Evolutionary conservation across 2,113 vertebrate genomes (phyloP), one percentile per base, ranked within the genome.

Genomic region (Sinocyclocheilus grahami): DNA sequence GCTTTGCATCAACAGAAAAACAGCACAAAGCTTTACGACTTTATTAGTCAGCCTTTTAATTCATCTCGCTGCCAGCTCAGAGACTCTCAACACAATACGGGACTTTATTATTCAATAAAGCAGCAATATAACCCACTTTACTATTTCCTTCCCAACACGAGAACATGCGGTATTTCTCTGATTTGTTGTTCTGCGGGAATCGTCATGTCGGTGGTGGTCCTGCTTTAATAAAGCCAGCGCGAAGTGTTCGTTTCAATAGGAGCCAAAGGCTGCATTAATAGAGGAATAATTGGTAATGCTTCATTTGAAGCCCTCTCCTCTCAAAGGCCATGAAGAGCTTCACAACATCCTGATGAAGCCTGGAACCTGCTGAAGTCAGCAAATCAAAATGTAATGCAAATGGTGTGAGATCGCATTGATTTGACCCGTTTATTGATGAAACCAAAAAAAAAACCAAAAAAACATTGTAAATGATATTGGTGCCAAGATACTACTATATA

Each of bases 91-190:
- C 86, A 86, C 79, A 89, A 85, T 80, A 88, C 84, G 69, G 77
- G 55, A 86, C 88, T 88, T 90, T 84, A 77, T 86, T 89, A 77
- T 89, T 89, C 88, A 87, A 90, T 92, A 89, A 92, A 93, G 86
- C 78, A 87, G 88, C 62, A 83, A 89, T 78, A 78, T 86, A 85
- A 91, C 88, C 88, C 78, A 67, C 86, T 92, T 93, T 89, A 91
- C 86, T 39, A 62, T 91, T 92, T 93, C 91, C 90, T 82, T 88
- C 87, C 78, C 87, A 69, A 88, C 87, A 86, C 85, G 87, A 78
- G 87, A 90, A 63, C 84, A 76, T 42, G 82, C 85, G 88, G 85
- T 75, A 79, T 80, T 82, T 78, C 55, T 46, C 20, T 48, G 71
- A 69, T 84, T 86, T 75, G 63, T 81, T 76, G 86, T 83, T 84